Conservation (phyloP, 2,888 invertebrate species). For the Ectemnius lituratus region DNA sequence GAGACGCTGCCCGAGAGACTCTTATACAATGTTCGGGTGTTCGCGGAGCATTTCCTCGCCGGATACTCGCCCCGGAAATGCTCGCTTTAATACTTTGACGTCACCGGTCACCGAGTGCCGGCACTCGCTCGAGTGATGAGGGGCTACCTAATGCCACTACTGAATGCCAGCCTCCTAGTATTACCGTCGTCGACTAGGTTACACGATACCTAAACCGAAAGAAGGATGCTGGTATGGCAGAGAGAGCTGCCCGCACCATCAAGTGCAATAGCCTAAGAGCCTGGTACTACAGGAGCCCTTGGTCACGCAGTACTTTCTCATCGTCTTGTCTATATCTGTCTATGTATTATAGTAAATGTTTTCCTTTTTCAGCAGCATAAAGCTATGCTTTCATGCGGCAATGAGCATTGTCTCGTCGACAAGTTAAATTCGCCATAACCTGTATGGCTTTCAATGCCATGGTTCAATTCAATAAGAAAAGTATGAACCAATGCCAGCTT, state of each 20-base stretch:
- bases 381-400: too few species aligned
- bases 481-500: too few species aligned
- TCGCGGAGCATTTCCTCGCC: constrained; percentile 67
- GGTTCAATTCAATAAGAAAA: too few species aligned
- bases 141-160: constrained; percentile 49
- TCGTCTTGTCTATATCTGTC: too few species aligned
- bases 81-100: constrained; percentile 69
- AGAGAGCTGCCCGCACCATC: neutral
- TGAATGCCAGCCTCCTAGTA: constrained; percentile 56
- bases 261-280: constrained; percentile 1
- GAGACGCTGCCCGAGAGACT: constrained; percentile 56
- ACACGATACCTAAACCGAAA: constrained; percentile 52
- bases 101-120: constrained; percentile 53
- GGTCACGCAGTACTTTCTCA: constrained; percentile 19
- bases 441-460: too few species aligned
- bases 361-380: too few species aligned
- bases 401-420: too few species aligned
- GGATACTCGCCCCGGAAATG: constrained; percentile 72
- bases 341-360: too few species aligned
- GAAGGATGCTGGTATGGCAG: constrained; percentile 31
- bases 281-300: constrained; percentile 16
- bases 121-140: constrained; percentile 35
- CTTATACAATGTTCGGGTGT: constrained; percentile 69
- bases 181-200: constrained; percentile 53
- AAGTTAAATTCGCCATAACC: too few species aligned